phyloP scores from a whole-genome alignment of 30 jellyfish, hydroid and myxozoan genomes.

The Turritopsis dohrnii region DNA sequence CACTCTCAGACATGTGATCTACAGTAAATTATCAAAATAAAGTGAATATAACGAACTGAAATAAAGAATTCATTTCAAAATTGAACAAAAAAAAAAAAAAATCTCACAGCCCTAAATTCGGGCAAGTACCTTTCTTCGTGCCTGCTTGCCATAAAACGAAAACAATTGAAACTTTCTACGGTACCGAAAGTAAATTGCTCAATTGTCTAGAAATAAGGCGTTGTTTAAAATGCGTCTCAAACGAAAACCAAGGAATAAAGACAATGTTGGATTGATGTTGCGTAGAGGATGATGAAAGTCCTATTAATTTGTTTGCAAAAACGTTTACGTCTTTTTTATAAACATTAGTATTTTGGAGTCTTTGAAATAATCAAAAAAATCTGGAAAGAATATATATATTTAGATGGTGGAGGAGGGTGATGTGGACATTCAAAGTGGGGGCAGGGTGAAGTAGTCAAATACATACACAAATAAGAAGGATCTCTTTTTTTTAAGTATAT shows the following conservation, averaged over 20 bases:
- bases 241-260: not conserved
- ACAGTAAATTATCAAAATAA: not conserved
- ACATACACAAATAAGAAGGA: no score
- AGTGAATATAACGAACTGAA: not conserved
- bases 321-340: no score
- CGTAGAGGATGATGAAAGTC: not conserved
- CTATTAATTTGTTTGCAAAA: not conserved
- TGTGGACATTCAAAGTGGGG: no score
- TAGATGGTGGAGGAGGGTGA: no score
- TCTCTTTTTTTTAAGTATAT: no score
- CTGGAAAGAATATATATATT: no score
- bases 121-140: slow-evolving; percentile 17
- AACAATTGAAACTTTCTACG: slow-evolving; percentile 2
- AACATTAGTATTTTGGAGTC: no score
- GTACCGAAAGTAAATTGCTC: slow-evolving; percentile 20
- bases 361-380: no score
- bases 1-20: not conserved
- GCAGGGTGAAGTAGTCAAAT: no score
- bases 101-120: slow-evolving; percentile 17
- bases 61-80: not conserved
- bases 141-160: slow-evolving; percentile 10
- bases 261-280: not conserved
- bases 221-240: slow-evolving; percentile 1
- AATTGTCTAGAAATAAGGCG: not conserved
- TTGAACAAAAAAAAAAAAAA: not conserved